These are phyloP conservation scores for Steinernema scapterisci DNA, from an alignment of 2,888 invertebrate species.

Conservation along the genomic window DNA sequence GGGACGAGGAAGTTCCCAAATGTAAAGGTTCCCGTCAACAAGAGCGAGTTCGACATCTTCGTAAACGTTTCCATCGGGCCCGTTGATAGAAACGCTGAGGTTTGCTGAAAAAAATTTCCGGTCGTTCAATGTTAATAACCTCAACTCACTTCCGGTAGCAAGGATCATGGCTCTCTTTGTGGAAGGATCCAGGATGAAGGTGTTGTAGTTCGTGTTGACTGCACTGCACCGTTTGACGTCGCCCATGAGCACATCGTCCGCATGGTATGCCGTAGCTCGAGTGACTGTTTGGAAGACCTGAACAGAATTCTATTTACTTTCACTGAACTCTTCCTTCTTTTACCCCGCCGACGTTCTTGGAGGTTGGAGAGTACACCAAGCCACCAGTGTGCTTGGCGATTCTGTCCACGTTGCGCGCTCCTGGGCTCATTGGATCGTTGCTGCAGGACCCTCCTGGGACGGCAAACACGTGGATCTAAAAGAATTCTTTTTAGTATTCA, in stretches of 20 bases:
- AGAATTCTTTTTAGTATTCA: neutral
- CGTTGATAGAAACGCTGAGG: conserved; percentile 46
- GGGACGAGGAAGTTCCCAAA: conserved; percentile 39
- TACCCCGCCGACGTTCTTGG: neutral
- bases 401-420: conserved; percentile 46
- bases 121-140: neutral
- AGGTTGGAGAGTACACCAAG: conserved; percentile 37
- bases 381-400: conserved; percentile 51
- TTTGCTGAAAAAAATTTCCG: conserved; percentile 40
- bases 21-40: conserved; percentile 36
- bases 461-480: conserved; percentile 50
- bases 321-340: neutral
- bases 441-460: conserved; percentile 42
- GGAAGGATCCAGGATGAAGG: conserved; percentile 53
- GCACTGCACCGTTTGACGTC: conserved; percentile 38
- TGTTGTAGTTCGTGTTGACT: conserved; percentile 28
- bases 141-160: conserved; percentile 47
- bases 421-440: conserved; percentile 45
- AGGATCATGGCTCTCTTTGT: conserved; percentile 49
- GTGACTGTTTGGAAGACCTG: conserved; percentile 45
- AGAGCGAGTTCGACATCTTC: neutral
- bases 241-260: conserved; percentile 40
- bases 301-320: neutral
- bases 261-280: conserved; percentile 47
- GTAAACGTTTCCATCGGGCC: conserved; percentile 46